Evolutionary conservation across 2,113 vertebrate genomes (phyloP), one percentile per base, ranked within the genome.

Genomic region (Gallinago undulata): DNA sequence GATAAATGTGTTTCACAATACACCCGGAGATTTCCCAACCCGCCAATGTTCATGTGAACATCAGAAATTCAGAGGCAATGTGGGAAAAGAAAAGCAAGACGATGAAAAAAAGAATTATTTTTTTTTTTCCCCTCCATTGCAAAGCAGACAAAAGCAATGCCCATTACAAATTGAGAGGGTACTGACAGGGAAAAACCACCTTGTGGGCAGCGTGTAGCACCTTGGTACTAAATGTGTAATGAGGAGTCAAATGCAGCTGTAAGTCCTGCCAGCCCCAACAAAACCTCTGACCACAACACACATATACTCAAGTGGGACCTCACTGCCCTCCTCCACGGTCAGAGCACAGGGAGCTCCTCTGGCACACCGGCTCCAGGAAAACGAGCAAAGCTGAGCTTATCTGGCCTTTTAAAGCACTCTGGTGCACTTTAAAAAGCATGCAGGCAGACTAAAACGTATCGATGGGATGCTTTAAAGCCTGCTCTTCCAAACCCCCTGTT

Each of bases 191-290:
- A 51, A 83, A 93, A 41, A 16, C 0, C 1, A 1, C 11, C 8
- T 37, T 63, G 41, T 13, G 25, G 27, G 43, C 64, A 67, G 18
- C 0, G 0, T 43, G 48, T 21, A 59, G 39, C 17, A 51, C 17
- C 70, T 57, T 33, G 21, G 24, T 57, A 27, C 0, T 2, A 64
- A 79, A 67, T 0, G 0, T 23, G 59, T 35, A 45, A 41, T n/a
- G 19, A 60, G 22, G 35, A 56, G 56, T 22, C 19, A 22, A 59
- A 60, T 2, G 1, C 30, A 68, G 33, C 11, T 53, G 6, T 9
- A 48, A 62, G 30, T 67, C 64, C 73, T 0, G 0, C 33, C 59
- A 84, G 51, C 5, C 43, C 33, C 0, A 1, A 31, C 5, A 55
- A 57, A 79, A 47, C 3, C 14, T 74, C 51, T 67, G 33, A 27